Conservation (phyloP, 2,113 vertebrate species). For the Oenanthe melanoleuca region DNA sequence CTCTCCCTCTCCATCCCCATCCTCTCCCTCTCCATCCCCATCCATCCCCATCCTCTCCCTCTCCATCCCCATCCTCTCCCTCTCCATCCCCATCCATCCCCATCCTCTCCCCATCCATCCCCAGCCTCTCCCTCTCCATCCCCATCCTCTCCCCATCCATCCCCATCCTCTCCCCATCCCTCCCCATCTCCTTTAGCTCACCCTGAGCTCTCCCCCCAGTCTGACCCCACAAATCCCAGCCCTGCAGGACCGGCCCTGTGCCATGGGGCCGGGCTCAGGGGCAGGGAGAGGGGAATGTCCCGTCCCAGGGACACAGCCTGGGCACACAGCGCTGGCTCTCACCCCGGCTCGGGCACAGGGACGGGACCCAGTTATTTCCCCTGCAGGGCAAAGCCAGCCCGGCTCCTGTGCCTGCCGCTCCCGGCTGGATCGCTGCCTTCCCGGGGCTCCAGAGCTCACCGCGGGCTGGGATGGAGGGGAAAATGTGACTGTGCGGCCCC, state of each 20-base stretch:
- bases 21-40: no score
- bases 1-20: accelerated
- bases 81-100: no score
- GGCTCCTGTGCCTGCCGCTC: background rate
- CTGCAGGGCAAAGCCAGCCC: background rate
- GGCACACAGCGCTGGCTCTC: background rate
- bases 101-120: background rate
- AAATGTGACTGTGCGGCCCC: constrained; percentile 20
- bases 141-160: background rate
- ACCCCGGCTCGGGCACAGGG: background rate
- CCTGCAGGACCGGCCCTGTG: background rate
- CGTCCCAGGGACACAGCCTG: background rate
- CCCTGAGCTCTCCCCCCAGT: background rate
- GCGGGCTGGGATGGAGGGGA: background rate
- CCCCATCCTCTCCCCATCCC: no score
- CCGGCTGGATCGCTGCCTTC: background rate
- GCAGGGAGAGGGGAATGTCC: background rate
- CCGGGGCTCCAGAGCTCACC: background rate
- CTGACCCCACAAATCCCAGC: background rate
- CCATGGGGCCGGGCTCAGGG: background rate
- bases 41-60: no score
- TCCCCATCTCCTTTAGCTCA: background rate
- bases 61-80: no score
- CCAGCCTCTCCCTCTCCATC: background rate
- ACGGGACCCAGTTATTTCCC: constrained; percentile 25